Evolutionary conservation across 2,888 invertebrate species (phyloP), one percentile per base, ranked within the genome.

Genomic region (Diaperis boleti): DNA sequence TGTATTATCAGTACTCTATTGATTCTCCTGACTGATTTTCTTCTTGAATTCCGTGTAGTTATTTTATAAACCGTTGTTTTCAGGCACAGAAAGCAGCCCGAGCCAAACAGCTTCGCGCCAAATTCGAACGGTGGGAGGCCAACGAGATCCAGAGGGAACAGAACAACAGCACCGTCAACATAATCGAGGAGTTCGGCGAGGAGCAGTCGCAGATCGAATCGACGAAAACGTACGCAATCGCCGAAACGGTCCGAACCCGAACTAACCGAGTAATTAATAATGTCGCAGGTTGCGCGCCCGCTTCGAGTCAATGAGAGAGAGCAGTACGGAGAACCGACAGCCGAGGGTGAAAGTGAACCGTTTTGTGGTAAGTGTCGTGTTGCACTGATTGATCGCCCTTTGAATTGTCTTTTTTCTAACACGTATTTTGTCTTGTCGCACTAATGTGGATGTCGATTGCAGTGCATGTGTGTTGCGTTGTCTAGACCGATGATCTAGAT

Each of bases 51-150:
- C n/a, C n/a, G n/a, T n/a, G n/a, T n/a, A n/a, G n/a, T n/a, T n/a
- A n/a, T n/a, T n/a, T n/a, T n/a, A n/a, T n/a, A n/a, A n/a, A n/a
- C n/a, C 15, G 33, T 39, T 33, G 66, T 39, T 74, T 67, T 49
- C 44, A 88, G 87, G 91, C 92, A 4, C 89, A 90, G 73, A 88
- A 88, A 69, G 86, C 92, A 0, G 94, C 92, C 0, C 88, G 92
- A 69, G 94, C 95, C 13, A 93, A 91, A 79, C 89, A 91, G 67
- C 84, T 96, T 76, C 87, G 93, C 72, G 92, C 89, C 65, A 93
- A 94, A 78, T 96, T 95, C 83, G 95, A 96, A 82, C 86, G 90
- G 75, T 95, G 95, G 95, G 90, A 91, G 76, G 86, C 88, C 1
- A 84, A 86, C 44, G 90, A 90, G 78, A 85, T 87, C 11, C 84